phyloP scores from a whole-genome alignment of 1,140 invertebrate genomes.

The Anastrepha ludens region DNA sequence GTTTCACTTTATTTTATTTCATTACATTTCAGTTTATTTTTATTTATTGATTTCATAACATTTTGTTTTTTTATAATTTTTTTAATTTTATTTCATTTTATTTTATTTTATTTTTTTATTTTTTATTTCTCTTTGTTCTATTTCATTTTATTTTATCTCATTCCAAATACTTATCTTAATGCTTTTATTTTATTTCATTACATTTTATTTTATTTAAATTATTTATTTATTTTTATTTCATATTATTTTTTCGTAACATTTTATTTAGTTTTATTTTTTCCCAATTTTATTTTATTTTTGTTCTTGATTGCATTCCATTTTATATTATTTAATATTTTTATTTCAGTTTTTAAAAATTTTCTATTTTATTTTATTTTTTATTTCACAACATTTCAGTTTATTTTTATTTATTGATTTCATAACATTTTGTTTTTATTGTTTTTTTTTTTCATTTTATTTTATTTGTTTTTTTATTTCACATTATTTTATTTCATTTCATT shows the following conservation, averaged over 20 bases:
- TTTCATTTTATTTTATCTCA: too few relatives aligned
- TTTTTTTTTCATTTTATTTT: too few relatives aligned
- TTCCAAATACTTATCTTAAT: too few relatives aligned
- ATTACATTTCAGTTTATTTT: background rate
- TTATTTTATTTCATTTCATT: background rate
- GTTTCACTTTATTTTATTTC: too few relatives aligned
- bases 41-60: too few relatives aligned
- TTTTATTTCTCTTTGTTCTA: background rate
- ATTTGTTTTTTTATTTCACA: too few relatives aligned
- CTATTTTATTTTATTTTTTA: background rate
- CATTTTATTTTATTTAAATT: background rate
- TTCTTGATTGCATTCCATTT: background rate
- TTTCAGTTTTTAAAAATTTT: background rate
- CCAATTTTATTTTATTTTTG: background rate
- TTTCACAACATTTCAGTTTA: too few relatives aligned
- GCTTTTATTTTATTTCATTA: background rate
- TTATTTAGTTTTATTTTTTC: too few relatives aligned
- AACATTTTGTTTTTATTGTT: background rate
- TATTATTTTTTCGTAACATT: background rate
- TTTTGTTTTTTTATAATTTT: background rate
- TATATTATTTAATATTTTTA: too few relatives aligned
- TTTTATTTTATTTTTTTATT: background rate
- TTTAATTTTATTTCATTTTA: too few relatives aligned
- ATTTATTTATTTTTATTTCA: background rate
- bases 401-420: too few relatives aligned